Base-by-base conservation (phyloP, 2,797 vertebrate genomes). In the Coregonus suidteri region DNA sequence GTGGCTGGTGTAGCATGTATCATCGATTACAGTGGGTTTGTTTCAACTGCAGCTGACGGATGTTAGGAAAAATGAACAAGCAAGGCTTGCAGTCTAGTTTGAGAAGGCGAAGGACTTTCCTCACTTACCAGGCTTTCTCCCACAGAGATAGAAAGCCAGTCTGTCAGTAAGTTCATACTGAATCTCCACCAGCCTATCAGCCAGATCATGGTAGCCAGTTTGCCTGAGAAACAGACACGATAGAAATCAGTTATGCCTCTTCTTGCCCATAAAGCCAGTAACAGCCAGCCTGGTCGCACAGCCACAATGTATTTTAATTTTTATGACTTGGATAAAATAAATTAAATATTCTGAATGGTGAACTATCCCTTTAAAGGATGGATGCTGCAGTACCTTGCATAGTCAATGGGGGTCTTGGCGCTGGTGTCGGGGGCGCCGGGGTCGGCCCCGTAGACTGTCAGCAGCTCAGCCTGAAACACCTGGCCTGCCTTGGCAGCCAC, bases 101-200 rank as follows among this genome's bases (percentile, higher is more conserved):
- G n/a, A 62, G 56, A 62, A 20, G n/a, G 6, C 56, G 7, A 62
- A 62, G 67, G 9, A 47, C 9, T 53, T 14, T 68, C 20, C 18
- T 18, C 34, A 52, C 93, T 91, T 84, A 99, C 98, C 98, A 90
- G 98, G 97, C 91, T 96, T 99, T 85, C 98, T 95, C 86, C 97
- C 97, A 88, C 97, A 99, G 77, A 99, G 94, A 84, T 99, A 99
- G 91, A 98, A 99, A 0, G 97, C 96, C 84, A 99, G 90, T 83
- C 98, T 94, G 91, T 99, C 98, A 0, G 98, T 99, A 65, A 99
- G 94, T 77, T 99, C 98, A 4, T 97, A 98, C 90, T 99, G 98
- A 82, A 99, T 96, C 85, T 99, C 98, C 82, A 98, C 93, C 78
- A 99, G 93, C 81, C 98, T 88, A 1, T 98, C 97, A 5, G 96